Conservation (phyloP, 2,888 invertebrate species). For the Abrostola tripartita region DNA sequence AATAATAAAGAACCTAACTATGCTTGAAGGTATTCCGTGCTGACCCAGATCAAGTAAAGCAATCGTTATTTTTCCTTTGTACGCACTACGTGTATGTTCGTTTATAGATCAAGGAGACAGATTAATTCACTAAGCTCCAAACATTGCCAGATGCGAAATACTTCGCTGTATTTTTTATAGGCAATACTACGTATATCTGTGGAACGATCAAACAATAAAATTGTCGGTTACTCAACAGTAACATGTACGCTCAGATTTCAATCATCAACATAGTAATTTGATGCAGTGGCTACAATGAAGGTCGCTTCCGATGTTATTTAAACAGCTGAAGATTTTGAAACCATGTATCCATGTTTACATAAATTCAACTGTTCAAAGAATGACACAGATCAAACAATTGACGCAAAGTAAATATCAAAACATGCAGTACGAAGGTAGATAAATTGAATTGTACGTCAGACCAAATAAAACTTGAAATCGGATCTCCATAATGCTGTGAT, state of each 20-base stretch:
- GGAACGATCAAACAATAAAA: constrained; percentile 67
- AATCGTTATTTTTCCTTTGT: constrained; percentile 49
- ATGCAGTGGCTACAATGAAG: constrained; percentile 74
- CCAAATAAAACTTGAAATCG: constrained; percentile 53
- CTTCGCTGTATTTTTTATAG: constrained; percentile 52
- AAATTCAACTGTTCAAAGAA: constrained; percentile 49
- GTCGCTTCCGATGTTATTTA: constrained; percentile 72
- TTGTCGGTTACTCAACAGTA: constrained; percentile 67
- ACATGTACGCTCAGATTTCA: constrained; percentile 70
- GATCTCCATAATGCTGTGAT: constrained; percentile 50
- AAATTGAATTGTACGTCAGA: constrained; percentile 37
- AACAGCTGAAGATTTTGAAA: constrained; percentile 72
- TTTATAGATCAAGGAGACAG: constrained; percentile 64
- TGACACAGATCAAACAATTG: constrained; percentile 34
- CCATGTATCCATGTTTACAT: constrained; percentile 50
- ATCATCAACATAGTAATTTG: constrained; percentile 71
- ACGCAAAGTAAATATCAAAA: constrained; percentile 33
- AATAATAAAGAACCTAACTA: constrained; percentile 32
- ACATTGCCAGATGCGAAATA: constrained; percentile 45
- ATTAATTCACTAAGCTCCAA: constrained; percentile 52
- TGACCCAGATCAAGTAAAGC: constrained; percentile 54
- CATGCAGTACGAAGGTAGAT: constrained; percentile 7
- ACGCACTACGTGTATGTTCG: constrained; percentile 36
- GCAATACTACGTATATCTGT: constrained; percentile 57
- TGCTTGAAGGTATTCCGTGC: constrained; percentile 34